A percentile compares a stretch with the other conserved stretches of the same genome.
These are phyloP conservation scores for Hylaea fasciaria DNA, from an alignment of 2,888 invertebrate species.

Conservation along the genomic window DNA sequence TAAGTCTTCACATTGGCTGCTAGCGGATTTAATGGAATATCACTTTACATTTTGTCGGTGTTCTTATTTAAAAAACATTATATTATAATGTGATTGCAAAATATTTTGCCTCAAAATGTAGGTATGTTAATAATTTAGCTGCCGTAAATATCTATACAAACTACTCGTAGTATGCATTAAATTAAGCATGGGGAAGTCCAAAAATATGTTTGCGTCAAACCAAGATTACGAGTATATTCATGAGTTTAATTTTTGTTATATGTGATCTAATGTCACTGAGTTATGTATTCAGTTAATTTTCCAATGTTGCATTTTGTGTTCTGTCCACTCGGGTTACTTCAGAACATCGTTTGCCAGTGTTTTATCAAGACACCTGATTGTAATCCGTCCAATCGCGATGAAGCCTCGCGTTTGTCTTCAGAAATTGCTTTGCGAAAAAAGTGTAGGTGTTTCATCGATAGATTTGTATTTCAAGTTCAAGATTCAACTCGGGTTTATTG, in stretches of 20 bases:
- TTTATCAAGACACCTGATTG: constrained; percentile 42
- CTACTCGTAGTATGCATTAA: too few species aligned
- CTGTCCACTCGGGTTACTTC: constrained; percentile 22
- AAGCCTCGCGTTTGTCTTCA: constrained; percentile 51
- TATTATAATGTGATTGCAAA: too few species aligned
- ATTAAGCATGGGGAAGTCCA: too few species aligned
- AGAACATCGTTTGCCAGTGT: constrained; percentile 43
- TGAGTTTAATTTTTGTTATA: neutral
- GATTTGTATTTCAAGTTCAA: constrained; percentile 79
- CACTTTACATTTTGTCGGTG: constrained; percentile 9
- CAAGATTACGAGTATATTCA: neutral
- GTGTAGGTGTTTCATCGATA: constrained; percentile 54
- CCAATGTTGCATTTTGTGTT: constrained; percentile 15
- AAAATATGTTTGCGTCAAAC: neutral
- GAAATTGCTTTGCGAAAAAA: constrained; percentile 51
- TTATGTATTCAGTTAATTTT: neutral
- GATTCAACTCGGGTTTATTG: constrained; percentile 72
- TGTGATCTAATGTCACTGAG: too few species aligned
- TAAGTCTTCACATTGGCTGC: constrained; percentile 43
- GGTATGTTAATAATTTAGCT: neutral
- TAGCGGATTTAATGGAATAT: constrained; percentile 28
- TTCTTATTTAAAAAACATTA: constrained; percentile 1
- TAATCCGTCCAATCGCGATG: constrained; percentile 40
- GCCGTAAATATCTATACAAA: neutral
- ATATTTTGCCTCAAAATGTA: constrained; percentile 1